Percentiles rank a stretch among this genome's conserved stretches.
phyloP scores from a whole-genome alignment of 2,113 vertebrate genomes.

The Malurus melanocephalus region DNA sequence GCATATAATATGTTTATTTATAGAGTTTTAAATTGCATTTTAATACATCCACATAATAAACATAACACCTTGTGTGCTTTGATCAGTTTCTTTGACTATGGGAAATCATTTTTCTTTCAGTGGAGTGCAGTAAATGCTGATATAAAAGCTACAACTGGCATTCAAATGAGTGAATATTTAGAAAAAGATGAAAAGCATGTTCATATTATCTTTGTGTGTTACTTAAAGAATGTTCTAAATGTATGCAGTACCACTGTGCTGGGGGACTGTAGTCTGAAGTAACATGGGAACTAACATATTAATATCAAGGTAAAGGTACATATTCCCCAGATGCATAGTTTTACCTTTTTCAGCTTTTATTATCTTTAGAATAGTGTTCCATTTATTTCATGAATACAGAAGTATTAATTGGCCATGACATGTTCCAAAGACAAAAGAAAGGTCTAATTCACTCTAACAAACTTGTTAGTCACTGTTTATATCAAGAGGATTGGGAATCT shows the following conservation, averaged over 20 bases:
- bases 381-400: conserved; percentile 84
- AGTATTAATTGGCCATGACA: conserved; percentile 91
- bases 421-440: conserved; percentile 92
- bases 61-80: conserved; percentile 37
- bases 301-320: conserved; percentile 89
- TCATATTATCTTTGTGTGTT: conserved; percentile 72
- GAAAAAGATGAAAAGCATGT: conserved; percentile 84
- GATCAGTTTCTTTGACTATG: conserved; percentile 46
- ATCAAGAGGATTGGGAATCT: conserved; percentile 76
- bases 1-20: conserved; percentile 33
- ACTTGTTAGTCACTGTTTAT: conserved; percentile 88
- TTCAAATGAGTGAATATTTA: conserved; percentile 76
- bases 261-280: conserved; percentile 73
- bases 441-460: conserved; percentile 95
- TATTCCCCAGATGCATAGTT: conserved; percentile 84
- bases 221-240: conserved; percentile 81
- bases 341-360: conserved; percentile 84
- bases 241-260: conserved; percentile 81
- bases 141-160: conserved; percentile 58
- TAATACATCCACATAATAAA: conserved; percentile 61
- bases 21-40: conserved; percentile 49
- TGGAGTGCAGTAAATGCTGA: conserved; percentile 58
- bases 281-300: conserved; percentile 85
- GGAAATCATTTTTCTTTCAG: conserved; percentile 53
- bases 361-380: conserved; percentile 79